These are phyloP conservation scores for Philereme transversata DNA, from an alignment of 2,888 invertebrate species.

Conservation along the genomic window DNA sequence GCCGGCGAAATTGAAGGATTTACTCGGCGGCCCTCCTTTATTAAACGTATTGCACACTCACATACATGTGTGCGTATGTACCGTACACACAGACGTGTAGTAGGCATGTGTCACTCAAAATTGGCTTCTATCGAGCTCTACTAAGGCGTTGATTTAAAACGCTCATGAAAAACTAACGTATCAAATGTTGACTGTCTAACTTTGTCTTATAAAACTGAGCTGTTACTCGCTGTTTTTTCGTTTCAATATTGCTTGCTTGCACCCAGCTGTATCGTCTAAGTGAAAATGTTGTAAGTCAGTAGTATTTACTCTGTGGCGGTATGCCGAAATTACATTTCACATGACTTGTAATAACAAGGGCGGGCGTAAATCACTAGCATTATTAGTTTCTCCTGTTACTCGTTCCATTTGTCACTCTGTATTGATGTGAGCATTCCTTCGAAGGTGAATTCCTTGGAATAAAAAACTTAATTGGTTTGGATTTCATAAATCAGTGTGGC, in stretches of 20 bases:
- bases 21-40: constrained; percentile 84
- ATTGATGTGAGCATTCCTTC: constrained; percentile 62
- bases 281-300: not conserved
- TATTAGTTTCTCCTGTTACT: constrained; percentile 81
- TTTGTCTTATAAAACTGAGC: not conserved
- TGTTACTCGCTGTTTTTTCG: not conserved
- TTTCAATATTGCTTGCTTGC: not conserved
- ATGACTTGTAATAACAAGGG: constrained; percentile 84
- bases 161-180: no score
- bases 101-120: constrained; percentile 10
- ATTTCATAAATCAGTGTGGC: no score
- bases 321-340: constrained; percentile 83
- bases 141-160: no score
- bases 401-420: constrained; percentile 75
- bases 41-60: constrained; percentile 82
- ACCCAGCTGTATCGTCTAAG: not conserved
- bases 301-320: constrained; percentile 42
- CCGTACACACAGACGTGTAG: constrained; percentile 52
- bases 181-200: no score
- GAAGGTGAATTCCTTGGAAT: constrained; percentile 35
- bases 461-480: constrained; percentile 2
- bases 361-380: constrained; percentile 81
- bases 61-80: constrained; percentile 58
- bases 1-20: constrained; percentile 84
- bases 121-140: constrained; percentile 1